phyloP scores from a whole-genome alignment of 2,113 vertebrate genomes.

The Pristiophorus japonicus region DNA sequence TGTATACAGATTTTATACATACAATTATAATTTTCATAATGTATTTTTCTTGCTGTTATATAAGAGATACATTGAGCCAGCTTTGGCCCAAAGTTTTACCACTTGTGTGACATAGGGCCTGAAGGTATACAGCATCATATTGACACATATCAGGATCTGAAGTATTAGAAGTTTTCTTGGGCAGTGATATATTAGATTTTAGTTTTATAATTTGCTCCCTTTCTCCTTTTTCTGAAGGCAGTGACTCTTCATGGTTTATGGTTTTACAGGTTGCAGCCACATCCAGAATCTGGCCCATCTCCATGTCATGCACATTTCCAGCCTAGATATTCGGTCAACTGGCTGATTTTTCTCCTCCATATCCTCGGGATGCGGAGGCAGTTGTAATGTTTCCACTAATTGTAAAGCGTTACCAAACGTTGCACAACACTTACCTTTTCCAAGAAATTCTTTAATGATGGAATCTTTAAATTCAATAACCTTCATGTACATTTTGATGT shows the following conservation, averaged over 20 bases:
- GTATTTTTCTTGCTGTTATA: background rate
- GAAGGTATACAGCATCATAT: background rate
- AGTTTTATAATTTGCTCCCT: background rate
- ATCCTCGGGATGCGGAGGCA: background rate
- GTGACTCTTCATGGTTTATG: background rate
- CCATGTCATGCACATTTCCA: background rate
- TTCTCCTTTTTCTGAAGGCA: background rate
- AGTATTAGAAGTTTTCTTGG: background rate
- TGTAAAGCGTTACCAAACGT: background rate
- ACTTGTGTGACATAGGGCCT: background rate
- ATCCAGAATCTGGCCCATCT: background rate
- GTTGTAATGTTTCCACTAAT: background rate
- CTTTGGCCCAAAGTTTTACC: background rate
- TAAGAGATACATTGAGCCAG: background rate
- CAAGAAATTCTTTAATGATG: background rate
- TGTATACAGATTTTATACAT: background rate
- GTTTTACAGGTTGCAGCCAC: background rate
- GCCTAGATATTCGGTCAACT: background rate
- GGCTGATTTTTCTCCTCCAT: background rate
- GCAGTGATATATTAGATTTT: background rate
- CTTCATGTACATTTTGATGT: background rate
- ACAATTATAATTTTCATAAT: background rate
- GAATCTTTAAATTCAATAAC: conserved; percentile 19
- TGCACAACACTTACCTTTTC: conserved; percentile 20
- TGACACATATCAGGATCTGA: background rate